A percentile compares a stretch with the other conserved stretches of the same genome.
These are phyloP conservation scores for Paelopatides confundens DNA, from an alignment of 53 echinoderm and acorn worm genomes.

Conservation along the genomic window DNA sequence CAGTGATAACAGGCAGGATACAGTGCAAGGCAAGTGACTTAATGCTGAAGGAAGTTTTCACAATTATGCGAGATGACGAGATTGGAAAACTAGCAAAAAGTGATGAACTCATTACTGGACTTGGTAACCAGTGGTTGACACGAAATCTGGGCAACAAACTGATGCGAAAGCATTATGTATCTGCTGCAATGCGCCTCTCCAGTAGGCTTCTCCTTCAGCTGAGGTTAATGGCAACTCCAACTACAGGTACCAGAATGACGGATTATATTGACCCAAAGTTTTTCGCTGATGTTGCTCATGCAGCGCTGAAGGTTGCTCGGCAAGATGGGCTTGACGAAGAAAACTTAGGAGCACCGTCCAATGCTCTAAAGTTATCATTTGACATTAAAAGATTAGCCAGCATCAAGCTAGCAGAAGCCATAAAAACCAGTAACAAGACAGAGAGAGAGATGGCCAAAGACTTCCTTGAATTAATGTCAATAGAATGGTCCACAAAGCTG, in stretches of 20 bases:
- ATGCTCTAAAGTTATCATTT: slow-evolving; percentile 56
- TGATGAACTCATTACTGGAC: slow-evolving; percentile 26
- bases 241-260: slow-evolving; percentile 33
- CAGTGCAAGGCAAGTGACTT: slow-evolving; percentile 6
- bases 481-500: slow-evolving; percentile 74
- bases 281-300: slow-evolving; percentile 34
- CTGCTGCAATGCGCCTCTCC: slow-evolving; percentile 58
- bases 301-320: slow-evolving; percentile 46
- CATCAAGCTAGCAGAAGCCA: slow-evolving; percentile 60
- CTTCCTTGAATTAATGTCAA: slow-evolving; percentile 55
- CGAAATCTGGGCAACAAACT: slow-evolving; percentile 60
- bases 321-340: slow-evolving; percentile 59
- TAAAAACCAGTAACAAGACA: slow-evolving; percentile 24
- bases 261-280: slow-evolving; percentile 24
- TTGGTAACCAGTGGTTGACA: slow-evolving; percentile 64
- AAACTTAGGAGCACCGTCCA: slow-evolving; percentile 60
- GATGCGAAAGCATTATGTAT: slow-evolving; percentile 65
- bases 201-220: slow-evolving; percentile 52
- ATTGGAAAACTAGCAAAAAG: slow-evolving; percentile 47
- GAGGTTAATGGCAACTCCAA: slow-evolving; percentile 40
- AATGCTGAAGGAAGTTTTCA: slow-evolving; percentile 44
- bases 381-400: slow-evolving; percentile 65
- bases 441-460: slow-evolving; percentile 53
- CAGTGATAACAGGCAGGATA: slow-evolving; percentile 56
- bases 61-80: slow-evolving; percentile 50